Conservation (phyloP, 2,113 vertebrate genomes). For the Dunckerocampus dactyliophorus region DNA sequence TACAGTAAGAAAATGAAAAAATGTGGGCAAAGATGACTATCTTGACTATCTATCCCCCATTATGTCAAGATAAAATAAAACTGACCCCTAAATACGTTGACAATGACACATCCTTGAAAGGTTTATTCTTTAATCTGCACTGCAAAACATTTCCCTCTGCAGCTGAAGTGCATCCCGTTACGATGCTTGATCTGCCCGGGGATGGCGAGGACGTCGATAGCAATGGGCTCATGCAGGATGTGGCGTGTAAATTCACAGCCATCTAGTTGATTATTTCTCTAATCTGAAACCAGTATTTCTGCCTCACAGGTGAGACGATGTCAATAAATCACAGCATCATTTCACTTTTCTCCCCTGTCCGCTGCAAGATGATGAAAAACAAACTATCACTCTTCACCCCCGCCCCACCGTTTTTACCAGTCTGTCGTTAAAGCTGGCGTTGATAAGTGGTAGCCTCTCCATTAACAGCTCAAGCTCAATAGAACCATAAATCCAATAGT, state of each 20-base stretch:
- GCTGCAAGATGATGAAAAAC: slow-evolving; percentile 64
- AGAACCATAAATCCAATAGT: slow-evolving; percentile 54
- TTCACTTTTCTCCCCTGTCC: slow-evolving; percentile 46
- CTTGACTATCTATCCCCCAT: too few species aligned
- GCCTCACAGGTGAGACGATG: slow-evolving; percentile 51
- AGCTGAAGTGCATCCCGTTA: slow-evolving; percentile 34
- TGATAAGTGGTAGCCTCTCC: slow-evolving; percentile 67
- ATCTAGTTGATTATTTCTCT: slow-evolving; percentile 68
- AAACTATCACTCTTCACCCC: slow-evolving; percentile 67
- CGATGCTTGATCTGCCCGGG: slow-evolving; percentile 28
- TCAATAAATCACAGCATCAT: slow-evolving; percentile 55
- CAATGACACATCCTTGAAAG: not conserved
- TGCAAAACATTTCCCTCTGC: not conserved
- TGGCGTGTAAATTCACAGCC: slow-evolving; percentile 51
- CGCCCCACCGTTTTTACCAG: slow-evolving; percentile 52
- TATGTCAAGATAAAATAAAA: not conserved
- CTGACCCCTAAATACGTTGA: not conserved
- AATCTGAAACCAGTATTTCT: slow-evolving; percentile 67
- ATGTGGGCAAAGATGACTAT: too few species aligned
- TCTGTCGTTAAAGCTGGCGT: slow-evolving; percentile 61
- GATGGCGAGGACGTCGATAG: slow-evolving; percentile 37
- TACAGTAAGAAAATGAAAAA: too few species aligned
- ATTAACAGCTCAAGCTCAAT: slow-evolving; percentile 63
- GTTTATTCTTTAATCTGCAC: not conserved
- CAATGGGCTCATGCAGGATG: slow-evolving; percentile 32